Conservation (phyloP, 1,140 invertebrate species). For the Drosophila bocki region DNA sequence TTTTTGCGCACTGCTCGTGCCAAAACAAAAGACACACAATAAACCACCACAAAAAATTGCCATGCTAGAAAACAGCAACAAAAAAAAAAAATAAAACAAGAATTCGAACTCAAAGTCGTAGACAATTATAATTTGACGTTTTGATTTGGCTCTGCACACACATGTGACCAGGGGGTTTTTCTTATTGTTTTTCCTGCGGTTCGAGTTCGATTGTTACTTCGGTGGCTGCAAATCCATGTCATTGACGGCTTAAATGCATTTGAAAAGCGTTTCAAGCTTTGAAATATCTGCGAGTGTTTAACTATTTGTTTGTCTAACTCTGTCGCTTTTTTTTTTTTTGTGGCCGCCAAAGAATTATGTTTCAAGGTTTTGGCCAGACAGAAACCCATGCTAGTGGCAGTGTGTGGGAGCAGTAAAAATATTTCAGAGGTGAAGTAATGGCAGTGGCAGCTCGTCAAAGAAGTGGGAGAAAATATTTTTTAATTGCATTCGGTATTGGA, state of each 20-base stretch:
- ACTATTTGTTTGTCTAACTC: conserved; percentile 59
- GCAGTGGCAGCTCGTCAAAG: background rate
- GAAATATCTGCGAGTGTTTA: conserved; percentile 41
- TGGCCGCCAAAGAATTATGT: conserved; percentile 47
- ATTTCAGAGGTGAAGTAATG: conserved; percentile 24
- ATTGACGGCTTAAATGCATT: conserved; percentile 67
- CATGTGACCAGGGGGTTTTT: conserved; percentile 58
- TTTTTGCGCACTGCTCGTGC: conserved; percentile 65
- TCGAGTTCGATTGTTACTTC: conserved; percentile 36
- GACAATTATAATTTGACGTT: conserved; percentile 84
- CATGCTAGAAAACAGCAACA: conserved; percentile 3
- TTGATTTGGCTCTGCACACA: conserved; percentile 72
- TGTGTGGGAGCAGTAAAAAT: conserved; percentile 22
- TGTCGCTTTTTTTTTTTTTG: conserved; percentile 27
- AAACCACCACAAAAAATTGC: conserved; percentile 15
- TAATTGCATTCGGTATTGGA: background rate
- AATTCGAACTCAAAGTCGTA: conserved; percentile 43
- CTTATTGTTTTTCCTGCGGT: conserved; percentile 35
- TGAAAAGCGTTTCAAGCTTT: conserved; percentile 20
- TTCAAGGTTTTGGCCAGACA: conserved; percentile 54
- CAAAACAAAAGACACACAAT: conserved; percentile 35
- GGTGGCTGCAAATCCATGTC: conserved; percentile 72
- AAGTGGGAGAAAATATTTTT: conserved; percentile 1
- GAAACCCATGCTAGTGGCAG: conserved; percentile 12
- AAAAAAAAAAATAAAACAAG: conserved; percentile 32